Evolutionary conservation across 2,888 invertebrate genomes (phyloP).

Genomic region (Euzetes globulus): DNA sequence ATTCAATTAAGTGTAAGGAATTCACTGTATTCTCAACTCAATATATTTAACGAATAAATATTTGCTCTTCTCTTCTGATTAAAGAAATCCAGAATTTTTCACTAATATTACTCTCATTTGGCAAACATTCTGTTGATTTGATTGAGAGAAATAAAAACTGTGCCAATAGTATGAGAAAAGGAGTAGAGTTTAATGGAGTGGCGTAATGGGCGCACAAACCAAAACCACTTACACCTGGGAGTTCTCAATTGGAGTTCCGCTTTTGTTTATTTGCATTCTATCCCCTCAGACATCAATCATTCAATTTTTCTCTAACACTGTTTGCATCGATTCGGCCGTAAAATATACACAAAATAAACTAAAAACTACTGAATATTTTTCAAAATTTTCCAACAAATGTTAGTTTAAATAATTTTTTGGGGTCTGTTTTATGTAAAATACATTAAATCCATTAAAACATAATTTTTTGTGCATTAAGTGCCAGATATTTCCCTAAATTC

Average conservation of each 20-base stretch:
- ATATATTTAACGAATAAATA: too few species aligned
- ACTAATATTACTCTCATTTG: too few species aligned
- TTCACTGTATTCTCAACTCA: too few species aligned
- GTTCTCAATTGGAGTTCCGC: neutral
- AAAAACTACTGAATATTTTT: neutral
- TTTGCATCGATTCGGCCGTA: neutral
- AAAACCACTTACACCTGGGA: neutral
- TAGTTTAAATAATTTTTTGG: too few species aligned
- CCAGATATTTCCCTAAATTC: too few species aligned
- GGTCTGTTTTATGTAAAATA: too few species aligned
- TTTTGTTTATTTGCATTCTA: neutral
- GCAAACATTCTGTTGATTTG: too few species aligned
- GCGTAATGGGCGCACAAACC: neutral
- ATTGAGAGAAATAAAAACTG: neutral
- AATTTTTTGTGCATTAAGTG: too few species aligned
- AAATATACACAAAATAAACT: neutral
- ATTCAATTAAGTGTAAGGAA: too few species aligned
- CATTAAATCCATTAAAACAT: too few species aligned
- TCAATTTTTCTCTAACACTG: neutral
- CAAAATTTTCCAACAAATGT: neutral
- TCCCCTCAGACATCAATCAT: neutral
- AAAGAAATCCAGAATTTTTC: too few species aligned
- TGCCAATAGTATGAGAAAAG: neutral
- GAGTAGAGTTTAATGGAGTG: neutral
- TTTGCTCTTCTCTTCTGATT: too few species aligned